Conservation (phyloP, 2,113 vertebrate genomes). For the Ibidorhyncha struthersii region DNA sequence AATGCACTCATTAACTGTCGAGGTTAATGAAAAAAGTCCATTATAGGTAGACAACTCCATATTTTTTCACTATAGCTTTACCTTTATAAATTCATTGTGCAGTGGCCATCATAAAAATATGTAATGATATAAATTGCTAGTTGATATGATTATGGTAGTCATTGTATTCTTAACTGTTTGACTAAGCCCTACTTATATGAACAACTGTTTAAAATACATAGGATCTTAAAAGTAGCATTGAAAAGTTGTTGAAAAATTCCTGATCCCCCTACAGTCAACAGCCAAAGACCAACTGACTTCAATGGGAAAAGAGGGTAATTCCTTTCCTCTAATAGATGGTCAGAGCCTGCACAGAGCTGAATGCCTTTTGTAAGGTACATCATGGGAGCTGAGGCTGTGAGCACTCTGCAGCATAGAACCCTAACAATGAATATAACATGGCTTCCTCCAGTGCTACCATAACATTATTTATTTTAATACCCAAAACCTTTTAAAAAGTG, state of each 20-base stretch:
- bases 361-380: neutral
- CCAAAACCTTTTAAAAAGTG: constrained; percentile 1
- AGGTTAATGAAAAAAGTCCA: neutral
- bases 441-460: neutral
- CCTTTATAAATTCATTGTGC: neutral
- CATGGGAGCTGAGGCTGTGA: neutral
- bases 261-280: neutral
- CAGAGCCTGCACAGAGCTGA: neutral
- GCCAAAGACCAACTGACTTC: neutral
- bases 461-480: constrained; percentile 27
- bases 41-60: neutral
- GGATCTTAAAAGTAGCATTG: neutral
- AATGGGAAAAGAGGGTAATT: neutral
- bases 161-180: neutral
- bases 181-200: neutral
- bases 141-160: neutral
- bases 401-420: neutral
- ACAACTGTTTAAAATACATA: neutral
- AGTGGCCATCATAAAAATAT: neutral
- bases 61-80: neutral
- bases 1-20: neutral
- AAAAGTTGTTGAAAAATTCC: neutral
- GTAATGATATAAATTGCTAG: neutral
- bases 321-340: neutral
- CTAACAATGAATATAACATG: constrained; percentile 11